phyloP scores from a whole-genome alignment of 2,113 vertebrate genomes.

The chimpanzee (Pan troglodytes) region DNA sequence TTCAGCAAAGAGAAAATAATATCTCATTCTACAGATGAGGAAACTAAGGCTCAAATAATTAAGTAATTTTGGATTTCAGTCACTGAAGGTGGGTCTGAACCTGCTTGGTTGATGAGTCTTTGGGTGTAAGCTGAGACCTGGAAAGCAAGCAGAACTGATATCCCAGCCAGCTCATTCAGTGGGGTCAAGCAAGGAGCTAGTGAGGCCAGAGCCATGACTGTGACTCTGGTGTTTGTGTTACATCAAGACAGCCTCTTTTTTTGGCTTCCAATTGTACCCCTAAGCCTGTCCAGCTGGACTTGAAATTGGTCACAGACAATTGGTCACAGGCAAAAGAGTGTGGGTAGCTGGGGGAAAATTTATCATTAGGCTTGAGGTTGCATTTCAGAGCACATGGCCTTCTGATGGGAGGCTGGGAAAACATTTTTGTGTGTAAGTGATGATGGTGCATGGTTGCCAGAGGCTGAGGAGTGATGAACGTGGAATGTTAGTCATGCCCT shows the following conservation, averaged over 20 bases:
- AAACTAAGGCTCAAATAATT: conserved; percentile 43
- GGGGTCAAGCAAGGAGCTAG: background rate
- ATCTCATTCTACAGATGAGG: background rate
- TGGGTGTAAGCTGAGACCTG: background rate
- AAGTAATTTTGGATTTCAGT: conserved; percentile 28
- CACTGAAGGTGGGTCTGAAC: conserved; percentile 4
- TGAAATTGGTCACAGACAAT: conserved; percentile 50
- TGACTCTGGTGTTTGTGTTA: conserved; percentile 25
- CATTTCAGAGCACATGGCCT: conserved; percentile 27
- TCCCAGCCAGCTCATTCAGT: conserved; percentile 23
- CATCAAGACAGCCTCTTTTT: conserved; percentile 30
- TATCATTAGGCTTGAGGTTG: conserved; percentile 29
- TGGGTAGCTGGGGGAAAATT: conserved; percentile 32
- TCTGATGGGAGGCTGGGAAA: conserved; percentile 11
- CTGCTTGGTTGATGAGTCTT: background rate
- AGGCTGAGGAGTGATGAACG: background rate
- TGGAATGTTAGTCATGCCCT: background rate
- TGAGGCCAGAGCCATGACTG: background rate
- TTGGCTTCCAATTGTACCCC: background rate
- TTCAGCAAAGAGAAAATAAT: background rate
- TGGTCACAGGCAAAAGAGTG: conserved; percentile 54
- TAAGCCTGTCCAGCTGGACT: conserved; percentile 44
- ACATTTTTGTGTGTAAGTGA: conserved; percentile 36
- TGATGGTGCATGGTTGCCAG: background rate
- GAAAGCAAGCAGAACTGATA: conserved; percentile 35